Percentiles rank a stretch among this genome's conserved stretches.
phyloP scores from a whole-genome alignment of 2,888 invertebrate genomes.

The Phasia obesa region DNA sequence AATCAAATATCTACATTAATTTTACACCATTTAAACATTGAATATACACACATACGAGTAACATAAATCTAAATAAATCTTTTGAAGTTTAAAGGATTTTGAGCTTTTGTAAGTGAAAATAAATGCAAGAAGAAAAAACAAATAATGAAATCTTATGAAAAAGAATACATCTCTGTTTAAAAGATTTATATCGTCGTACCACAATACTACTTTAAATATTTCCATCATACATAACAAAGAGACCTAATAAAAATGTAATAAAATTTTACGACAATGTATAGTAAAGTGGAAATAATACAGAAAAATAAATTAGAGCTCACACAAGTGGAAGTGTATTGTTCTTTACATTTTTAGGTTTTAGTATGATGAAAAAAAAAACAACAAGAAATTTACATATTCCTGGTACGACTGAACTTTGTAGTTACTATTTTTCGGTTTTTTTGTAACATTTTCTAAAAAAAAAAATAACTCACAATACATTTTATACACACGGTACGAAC shows the following conservation, averaged over 20 bases:
- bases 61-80: slow-evolving; percentile 5
- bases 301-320: slow-evolving; percentile 24
- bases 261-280: slow-evolving; percentile 59
- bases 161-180: slow-evolving; percentile 31
- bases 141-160: background rate
- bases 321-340: slow-evolving; percentile 25
- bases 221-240: slow-evolving; percentile 15
- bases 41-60: slow-evolving; percentile 32
- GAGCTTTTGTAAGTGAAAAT: background rate
- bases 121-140: background rate
- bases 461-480: slow-evolving; percentile 2
- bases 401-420: slow-evolving; percentile 31
- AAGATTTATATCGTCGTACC: slow-evolving; percentile 54
- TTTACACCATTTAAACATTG: slow-evolving; percentile 37
- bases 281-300: slow-evolving; percentile 49
- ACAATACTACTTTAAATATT: slow-evolving; percentile 51
- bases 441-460: background rate
- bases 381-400: slow-evolving; percentile 60
- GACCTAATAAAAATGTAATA: slow-evolving; percentile 68
- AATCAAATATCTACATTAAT: slow-evolving; percentile 38
- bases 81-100: background rate
- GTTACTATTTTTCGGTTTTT: slow-evolving; percentile 28
- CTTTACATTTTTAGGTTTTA: slow-evolving; percentile 38
- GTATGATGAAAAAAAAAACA: slow-evolving; percentile 4
- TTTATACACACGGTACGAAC: slow-evolving; percentile 19